Base-by-base conservation (phyloP, 2,797 vertebrate species). In the Rousettus madagascariensis region DNA sequence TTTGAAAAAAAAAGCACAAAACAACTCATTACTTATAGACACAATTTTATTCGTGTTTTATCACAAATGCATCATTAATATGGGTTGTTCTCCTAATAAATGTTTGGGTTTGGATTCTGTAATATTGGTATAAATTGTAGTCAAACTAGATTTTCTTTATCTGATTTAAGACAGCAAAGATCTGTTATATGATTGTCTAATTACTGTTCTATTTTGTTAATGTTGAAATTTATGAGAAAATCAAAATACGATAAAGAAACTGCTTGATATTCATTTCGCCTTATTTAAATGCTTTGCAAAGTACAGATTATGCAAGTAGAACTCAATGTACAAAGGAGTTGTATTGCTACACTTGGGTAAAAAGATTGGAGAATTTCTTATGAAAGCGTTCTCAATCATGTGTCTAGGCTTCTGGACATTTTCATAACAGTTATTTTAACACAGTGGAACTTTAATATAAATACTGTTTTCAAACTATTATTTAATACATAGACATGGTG, bases 201-300 rank as follows among this genome's bases (percentile, higher is more conserved):
- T 51, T 69, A 57, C 10, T 38, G 43, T 63, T 20, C 10, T 57
- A 59, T 59, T 93, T 91, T 86, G 19, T 77, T 55, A 69, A 36
- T n/a, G 16, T 74, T 86, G 36, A 68, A 92, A 51, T 61, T 57
- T 87, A 71, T 88, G 13, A 4, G 6, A 92, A 74, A 92, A 26
- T 86, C 91, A 92, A 65, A 74, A 78, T 86, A 86, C 38, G 15
- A 84, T 86, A 83, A 91, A 68, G 22, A 78, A 69, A 19, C 20
- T 69, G 26, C 38, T 90, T 86, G 78, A 82, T 74, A 57, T 33
- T 89, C 15, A 79, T 78, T 84, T 72, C 22, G 65, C 17, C 57
- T 68, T 57, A 83, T 19, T 86, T 65, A 92, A 79, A 63, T 43
- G 8, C 26, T 75, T 95, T 43, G 71, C 6, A 84, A 59, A 68